Conservation (phyloP, 2,888 invertebrate genomes). For the Dioctria rufipes region DNA sequence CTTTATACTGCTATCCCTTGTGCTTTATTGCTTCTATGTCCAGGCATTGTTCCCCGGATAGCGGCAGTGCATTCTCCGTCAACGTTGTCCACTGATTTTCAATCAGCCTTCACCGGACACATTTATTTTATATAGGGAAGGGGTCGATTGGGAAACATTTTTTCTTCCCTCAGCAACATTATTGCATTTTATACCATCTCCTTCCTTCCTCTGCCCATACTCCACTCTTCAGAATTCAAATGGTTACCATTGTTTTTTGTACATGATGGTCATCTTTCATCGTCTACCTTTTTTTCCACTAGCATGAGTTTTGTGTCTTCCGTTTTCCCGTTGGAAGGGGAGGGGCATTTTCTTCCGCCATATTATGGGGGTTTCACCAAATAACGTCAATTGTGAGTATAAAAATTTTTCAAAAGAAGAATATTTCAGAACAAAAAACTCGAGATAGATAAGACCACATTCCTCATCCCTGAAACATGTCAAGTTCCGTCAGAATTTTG, state of each 20-base stretch:
- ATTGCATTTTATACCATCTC: constrained; percentile 41
- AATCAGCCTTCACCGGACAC: constrained; percentile 52
- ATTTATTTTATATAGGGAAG: constrained; percentile 49
- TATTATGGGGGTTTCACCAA: constrained; percentile 9
- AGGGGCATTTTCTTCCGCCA: constrained; percentile 17
- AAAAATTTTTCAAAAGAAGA: constrained; percentile 21
- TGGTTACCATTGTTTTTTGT: constrained; percentile 2
- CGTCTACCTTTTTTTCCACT: neutral
- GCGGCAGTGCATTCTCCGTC: constrained; percentile 43
- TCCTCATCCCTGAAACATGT: constrained; percentile 12
- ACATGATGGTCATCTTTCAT: neutral
- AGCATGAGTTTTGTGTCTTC: neutral
- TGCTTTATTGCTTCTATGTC: constrained; percentile 38
- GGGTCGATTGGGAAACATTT: constrained; percentile 37
- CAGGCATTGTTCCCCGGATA: constrained; percentile 26
- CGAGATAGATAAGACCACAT: constrained; percentile 19
- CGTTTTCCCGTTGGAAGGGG: neutral
- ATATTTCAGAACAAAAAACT: neutral
- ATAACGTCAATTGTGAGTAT: constrained; percentile 30
- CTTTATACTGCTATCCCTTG: constrained; percentile 14
- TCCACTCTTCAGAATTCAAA: neutral
- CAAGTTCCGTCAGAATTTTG: constrained; percentile 34
- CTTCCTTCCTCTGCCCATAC: neutral
- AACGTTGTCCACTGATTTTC: constrained; percentile 52
- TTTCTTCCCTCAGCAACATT: constrained; percentile 43